phyloP scores from a whole-genome alignment of 2,888 invertebrate genomes.

The Philhelius pedissequus region DNA sequence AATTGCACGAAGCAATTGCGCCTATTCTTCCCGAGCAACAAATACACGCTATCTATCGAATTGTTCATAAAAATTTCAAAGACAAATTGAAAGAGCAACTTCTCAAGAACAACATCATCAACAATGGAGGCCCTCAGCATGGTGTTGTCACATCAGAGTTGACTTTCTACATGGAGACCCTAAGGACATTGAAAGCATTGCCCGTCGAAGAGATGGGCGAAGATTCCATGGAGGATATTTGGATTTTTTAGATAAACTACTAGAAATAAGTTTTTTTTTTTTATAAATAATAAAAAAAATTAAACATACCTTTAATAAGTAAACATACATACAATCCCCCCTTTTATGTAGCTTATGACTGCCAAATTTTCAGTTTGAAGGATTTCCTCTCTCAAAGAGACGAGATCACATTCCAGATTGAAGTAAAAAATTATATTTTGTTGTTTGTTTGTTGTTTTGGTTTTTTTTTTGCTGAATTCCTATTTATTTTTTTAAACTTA shows the following conservation, averaged over 20 bases:
- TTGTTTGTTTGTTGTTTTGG: neutral
- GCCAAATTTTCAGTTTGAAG: constrained; percentile 47
- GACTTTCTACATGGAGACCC: constrained; percentile 93
- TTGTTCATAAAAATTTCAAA: constrained; percentile 92
- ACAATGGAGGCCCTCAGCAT: constrained; percentile 98
- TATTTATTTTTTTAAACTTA: constrained; percentile 19
- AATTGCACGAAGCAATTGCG: constrained; percentile 93
- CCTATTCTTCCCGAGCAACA: constrained; percentile 89
- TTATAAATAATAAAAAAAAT: neutral
- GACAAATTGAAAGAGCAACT: constrained; percentile 91
- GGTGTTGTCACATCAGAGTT: constrained; percentile 95
- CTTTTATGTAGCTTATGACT: constrained; percentile 37
- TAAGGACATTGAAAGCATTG: constrained; percentile 88
- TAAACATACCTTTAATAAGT: neutral
- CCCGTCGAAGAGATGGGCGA: constrained; percentile 87
- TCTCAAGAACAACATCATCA: constrained; percentile 91
- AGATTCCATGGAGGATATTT: constrained; percentile 88
- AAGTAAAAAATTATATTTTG: constrained; percentile 5
- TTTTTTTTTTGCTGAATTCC: constrained; percentile 23
- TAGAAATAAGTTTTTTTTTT: neutral
- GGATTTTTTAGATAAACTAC: constrained; percentile 79
- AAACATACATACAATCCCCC: neutral
- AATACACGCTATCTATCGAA: constrained; percentile 87
- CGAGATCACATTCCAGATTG: constrained; percentile 30
- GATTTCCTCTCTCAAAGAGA: neutral